Evolutionary conservation across 2,888 invertebrate genomes (phyloP), one percentile per base, ranked within the genome.

Genomic region (Drosophila subquinaria): DNA sequence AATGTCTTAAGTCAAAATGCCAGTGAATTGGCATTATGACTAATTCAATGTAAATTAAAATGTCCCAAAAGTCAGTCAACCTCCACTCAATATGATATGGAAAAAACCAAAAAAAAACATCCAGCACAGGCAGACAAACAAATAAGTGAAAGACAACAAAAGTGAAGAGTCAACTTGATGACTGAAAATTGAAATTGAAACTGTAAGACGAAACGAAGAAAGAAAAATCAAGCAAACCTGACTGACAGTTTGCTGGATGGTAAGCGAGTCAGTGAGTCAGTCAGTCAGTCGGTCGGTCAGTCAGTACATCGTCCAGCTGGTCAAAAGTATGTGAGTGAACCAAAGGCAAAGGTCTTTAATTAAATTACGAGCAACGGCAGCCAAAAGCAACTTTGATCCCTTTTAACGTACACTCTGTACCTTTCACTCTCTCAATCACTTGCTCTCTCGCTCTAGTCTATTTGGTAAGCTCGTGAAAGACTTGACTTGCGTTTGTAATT

Each of bases 311-410:
- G 30, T 13, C 17, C 23, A 60, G 61, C 20, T 61, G 63, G 45
- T 27, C 45, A 61, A 36, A 20, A 20, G 51, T 20, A 20, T 38
- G 27, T 40, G 43, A 30, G 33, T 53, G 27, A 62, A 38, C 56
- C 71, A 74, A 88, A 80, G 67, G 77, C 63, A 88, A 86, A 88
- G 87, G 73, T 71, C 89, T 83, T 86, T 90, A 87, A 87, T 87
- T 90, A 87, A 87, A 87, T 87, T 87, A 87, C 90, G 52, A 75
- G 75, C 65, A 75, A 64, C 61, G 67, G 55, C 69, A 81, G 69
- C 89, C 81, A 81, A 81, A 89, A 74, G 76, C 88, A 88, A 81
- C 89, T 87, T 90, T 88, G 88, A 90, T 90, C 87, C 90, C 72
- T 90, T 87, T 86, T 65, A 74, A 72, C 84, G 76, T 69, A 53